Percentiles rank a stretch among this genome's conserved stretches.
These are phyloP conservation scores for Sycobia sp. DNA, from an alignment of 1,140 invertebrate species.

Conservation along the genomic window DNA sequence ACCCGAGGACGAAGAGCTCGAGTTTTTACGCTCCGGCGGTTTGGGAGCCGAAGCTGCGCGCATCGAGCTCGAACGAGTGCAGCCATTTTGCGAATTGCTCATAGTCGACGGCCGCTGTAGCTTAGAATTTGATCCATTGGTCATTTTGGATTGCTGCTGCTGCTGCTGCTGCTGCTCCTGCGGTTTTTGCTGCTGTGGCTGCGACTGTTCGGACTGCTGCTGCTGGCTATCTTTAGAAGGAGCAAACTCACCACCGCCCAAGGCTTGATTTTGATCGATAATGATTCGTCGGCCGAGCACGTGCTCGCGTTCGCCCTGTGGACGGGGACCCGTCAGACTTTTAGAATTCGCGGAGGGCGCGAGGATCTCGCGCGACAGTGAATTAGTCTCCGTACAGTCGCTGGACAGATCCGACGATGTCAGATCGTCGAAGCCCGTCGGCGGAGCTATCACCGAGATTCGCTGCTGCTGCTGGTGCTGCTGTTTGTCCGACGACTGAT, in stretches of 20 bases:
- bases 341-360: constrained; percentile 34
- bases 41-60: constrained; percentile 45
- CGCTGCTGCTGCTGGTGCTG: constrained; percentile 31
- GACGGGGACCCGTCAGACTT: constrained; percentile 40
- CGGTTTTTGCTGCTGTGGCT: too few species aligned
- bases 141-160: too few species aligned
- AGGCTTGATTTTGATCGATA: constrained; percentile 50
- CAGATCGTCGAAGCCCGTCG: constrained; percentile 55
- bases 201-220: constrained; percentile 14
- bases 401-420: constrained; percentile 48
- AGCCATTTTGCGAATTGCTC: not conserved
- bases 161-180: too few species aligned
- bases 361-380: constrained; percentile 42
- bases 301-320: constrained; percentile 23
- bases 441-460: constrained; percentile 57
- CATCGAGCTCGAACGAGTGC: constrained; percentile 39
- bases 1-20: constrained; percentile 15
- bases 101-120: constrained; percentile 30
- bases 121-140: constrained; percentile 24
- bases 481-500: not conserved
- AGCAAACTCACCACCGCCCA: constrained; percentile 38
- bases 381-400: constrained; percentile 54
- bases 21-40: constrained; percentile 40
- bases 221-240: not conserved
- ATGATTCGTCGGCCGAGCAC: constrained; percentile 49